Evolutionary conservation across 2,888 invertebrate species (phyloP).

Genomic region (Drosophila cognata): DNA sequence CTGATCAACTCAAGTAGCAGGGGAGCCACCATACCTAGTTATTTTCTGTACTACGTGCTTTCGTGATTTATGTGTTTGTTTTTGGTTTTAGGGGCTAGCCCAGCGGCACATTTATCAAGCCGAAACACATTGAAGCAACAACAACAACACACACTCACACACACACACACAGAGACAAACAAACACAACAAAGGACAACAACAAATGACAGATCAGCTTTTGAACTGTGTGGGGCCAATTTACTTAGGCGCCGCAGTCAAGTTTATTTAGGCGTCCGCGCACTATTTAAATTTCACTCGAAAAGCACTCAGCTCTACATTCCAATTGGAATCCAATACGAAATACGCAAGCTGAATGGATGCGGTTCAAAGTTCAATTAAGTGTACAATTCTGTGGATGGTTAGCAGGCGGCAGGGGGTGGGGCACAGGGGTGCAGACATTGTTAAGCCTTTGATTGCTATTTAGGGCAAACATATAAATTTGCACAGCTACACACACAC

Average conservation of each 20-base stretch:
- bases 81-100: conserved; percentile 46
- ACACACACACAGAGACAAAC: conserved; percentile 9
- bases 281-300: conserved; percentile 61
- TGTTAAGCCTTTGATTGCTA: conserved; percentile 72
- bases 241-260: conserved; percentile 34
- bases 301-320: conserved; percentile 41
- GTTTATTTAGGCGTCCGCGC: conserved; percentile 38
- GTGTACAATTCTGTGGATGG: conserved; percentile 55
- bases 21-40: conserved; percentile 4
- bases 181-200: conserved; percentile 18
- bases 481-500: conserved; percentile 32
- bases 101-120: conserved; percentile 70
- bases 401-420: not conserved
- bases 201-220: conserved; percentile 62
- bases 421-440: conserved; percentile 27
- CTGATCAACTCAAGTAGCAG: conserved; percentile 2
- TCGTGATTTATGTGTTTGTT: conserved; percentile 77
- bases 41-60: conserved; percentile 39
- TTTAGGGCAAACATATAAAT: conserved; percentile 74
- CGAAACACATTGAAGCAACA: conserved; percentile 19
- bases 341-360: conserved; percentile 24
- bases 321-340: conserved; percentile 39
- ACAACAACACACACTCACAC: conserved; percentile 8
- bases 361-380: conserved; percentile 75
- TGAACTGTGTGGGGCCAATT: conserved; percentile 20